phyloP scores from a whole-genome alignment of 2,113 vertebrate species.

The Pollachius pollachius region DNA sequence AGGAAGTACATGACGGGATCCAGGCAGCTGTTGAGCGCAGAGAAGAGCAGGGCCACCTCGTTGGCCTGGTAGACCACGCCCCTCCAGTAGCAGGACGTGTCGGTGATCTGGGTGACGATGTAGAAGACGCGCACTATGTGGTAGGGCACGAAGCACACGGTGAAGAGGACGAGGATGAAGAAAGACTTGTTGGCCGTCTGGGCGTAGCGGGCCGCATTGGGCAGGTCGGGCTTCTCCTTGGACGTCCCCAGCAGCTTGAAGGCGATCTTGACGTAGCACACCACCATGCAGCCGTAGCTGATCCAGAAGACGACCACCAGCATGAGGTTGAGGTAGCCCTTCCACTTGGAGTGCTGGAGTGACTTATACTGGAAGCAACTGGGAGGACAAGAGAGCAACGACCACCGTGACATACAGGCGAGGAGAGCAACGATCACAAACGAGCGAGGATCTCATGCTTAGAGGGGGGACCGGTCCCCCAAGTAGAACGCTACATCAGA shows the following conservation, averaged over 20 bases:
- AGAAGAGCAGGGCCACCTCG: constrained; percentile 82
- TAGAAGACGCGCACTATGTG: constrained; percentile 82
- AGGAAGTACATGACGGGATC: constrained; percentile 80
- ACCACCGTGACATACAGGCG: too few species aligned
- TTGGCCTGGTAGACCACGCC: constrained; percentile 79
- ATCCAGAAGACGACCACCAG: constrained; percentile 82
- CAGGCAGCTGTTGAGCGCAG: constrained; percentile 90
- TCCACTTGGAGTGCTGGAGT: constrained; percentile 67
- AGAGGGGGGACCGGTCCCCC: too few species aligned
- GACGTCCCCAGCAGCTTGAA: constrained; percentile 79
- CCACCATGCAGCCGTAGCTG: constrained; percentile 77
- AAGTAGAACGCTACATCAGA: too few species aligned
- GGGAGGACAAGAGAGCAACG: neutral
- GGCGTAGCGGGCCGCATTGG: constrained; percentile 78
- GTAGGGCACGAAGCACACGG: constrained; percentile 87
- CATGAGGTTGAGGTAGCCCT: constrained; percentile 80
- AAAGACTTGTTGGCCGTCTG: constrained; percentile 86
- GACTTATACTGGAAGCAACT: constrained; percentile 87
- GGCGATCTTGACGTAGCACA: constrained; percentile 85
- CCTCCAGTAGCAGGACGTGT: constrained; percentile 68
- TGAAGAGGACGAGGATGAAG: constrained; percentile 88
- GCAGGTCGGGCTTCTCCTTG: constrained; percentile 76
- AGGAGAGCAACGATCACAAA: too few species aligned
- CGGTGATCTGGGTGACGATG: constrained; percentile 79
- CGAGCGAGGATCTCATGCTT: too few species aligned